Percentiles rank a stretch among this genome's conserved stretches.
These are phyloP conservation scores for Lucifuga dentata DNA, from an alignment of 2,113 vertebrate genomes.

Conservation along the genomic window DNA sequence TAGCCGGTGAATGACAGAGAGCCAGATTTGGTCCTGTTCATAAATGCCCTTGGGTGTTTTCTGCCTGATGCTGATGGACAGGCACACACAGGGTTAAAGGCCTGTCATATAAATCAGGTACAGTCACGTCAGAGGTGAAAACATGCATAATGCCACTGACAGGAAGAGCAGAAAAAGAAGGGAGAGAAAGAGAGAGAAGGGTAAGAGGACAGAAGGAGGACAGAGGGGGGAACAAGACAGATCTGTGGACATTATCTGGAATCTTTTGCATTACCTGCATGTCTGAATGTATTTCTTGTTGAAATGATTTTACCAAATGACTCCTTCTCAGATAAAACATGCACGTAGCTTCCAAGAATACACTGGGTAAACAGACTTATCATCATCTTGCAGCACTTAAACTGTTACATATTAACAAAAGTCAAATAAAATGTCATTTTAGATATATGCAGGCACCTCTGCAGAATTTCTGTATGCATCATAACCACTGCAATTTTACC, in stretches of 20 bases:
- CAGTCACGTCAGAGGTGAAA: slow-evolving; percentile 81
- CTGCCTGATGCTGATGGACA: slow-evolving; percentile 78
- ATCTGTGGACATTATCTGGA: slow-evolving; percentile 44
- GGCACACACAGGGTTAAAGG: slow-evolving; percentile 80
- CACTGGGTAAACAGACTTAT: slow-evolving; percentile 30
- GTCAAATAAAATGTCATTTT: slow-evolving; percentile 12
- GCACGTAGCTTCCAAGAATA: slow-evolving; percentile 37
- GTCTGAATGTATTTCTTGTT: slow-evolving; percentile 48
- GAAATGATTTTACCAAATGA: slow-evolving; percentile 61
- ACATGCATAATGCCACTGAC: slow-evolving; percentile 74
- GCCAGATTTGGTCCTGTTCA: slow-evolving; percentile 74
- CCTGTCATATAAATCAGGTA: slow-evolving; percentile 81
- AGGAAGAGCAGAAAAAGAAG: slow-evolving; percentile 39
- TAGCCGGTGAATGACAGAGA: slow-evolving; percentile 74
- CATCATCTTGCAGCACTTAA: slow-evolving; percentile 22
- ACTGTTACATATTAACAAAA: slow-evolving; percentile 14
- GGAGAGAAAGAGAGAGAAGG: slow-evolving; percentile 27
- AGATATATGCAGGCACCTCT: slow-evolving; percentile 4
- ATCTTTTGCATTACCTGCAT: slow-evolving; percentile 28
- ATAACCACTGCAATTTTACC: not conserved
- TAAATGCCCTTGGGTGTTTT: slow-evolving; percentile 80
- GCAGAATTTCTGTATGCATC: not conserved
- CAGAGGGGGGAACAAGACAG: slow-evolving; percentile 18
- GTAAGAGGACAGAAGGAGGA: not conserved
- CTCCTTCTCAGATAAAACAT: slow-evolving; percentile 54